These are phyloP conservation scores for Hemiscyllium ocellatum DNA, from an alignment of 2,113 vertebrate species.

Conservation along the genomic window DNA sequence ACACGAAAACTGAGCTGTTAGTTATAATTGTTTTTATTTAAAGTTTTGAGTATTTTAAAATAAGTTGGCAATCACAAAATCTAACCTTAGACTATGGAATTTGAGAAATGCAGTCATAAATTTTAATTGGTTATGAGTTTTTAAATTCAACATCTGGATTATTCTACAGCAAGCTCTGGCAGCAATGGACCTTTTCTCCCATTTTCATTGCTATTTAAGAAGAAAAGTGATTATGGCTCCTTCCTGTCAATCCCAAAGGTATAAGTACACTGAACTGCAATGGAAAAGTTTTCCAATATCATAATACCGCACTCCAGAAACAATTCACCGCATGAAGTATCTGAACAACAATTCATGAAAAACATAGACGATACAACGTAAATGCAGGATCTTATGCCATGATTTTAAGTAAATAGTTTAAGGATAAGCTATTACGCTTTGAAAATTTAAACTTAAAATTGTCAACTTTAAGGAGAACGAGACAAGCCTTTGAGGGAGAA, in stretches of 20 bases:
- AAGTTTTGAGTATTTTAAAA: not conserved
- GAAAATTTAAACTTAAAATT: not conserved
- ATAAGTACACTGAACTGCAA: not conserved
- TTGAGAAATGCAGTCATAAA: not conserved
- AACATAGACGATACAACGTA: not conserved
- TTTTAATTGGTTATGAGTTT: not conserved
- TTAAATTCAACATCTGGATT: constrained; percentile 27
- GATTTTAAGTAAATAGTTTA: not conserved
- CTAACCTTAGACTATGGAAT: not conserved
- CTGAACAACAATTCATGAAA: not conserved
- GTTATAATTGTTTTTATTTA: not conserved
- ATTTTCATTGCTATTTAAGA: not conserved
- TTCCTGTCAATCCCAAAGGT: constrained; percentile 15
- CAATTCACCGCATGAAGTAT: not conserved
- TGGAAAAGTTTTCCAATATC: not conserved
- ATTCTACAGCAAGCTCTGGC: not conserved
- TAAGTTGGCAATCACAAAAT: not conserved
- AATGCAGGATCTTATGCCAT: not conserved
- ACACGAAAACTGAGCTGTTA: not conserved
- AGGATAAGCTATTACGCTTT: not conserved
- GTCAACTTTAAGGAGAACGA: no score
- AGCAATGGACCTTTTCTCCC: not conserved
- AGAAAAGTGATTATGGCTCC: not conserved
- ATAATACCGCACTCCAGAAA: not conserved
- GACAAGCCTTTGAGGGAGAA: no score